Base-by-base conservation (phyloP, 2,888 invertebrate genomes). In the Drosophila paracracens region DNA sequence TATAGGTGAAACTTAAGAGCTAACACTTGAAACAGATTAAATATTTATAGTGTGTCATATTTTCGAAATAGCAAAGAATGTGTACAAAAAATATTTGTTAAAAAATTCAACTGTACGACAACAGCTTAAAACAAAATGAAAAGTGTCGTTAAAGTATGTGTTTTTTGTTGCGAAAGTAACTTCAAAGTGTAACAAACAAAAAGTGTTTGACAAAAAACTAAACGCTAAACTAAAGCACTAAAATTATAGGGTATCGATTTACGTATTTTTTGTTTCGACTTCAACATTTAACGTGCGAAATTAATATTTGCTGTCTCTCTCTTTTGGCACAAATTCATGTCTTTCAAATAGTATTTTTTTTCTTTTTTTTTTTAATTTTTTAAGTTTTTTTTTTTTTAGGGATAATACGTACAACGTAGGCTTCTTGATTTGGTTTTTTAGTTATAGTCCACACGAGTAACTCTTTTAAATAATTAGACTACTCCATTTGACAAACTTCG, bases 321-420 rank as follows among this genome's bases (percentile, higher is more conserved):
- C 74, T 76, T 75, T 85, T 75, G 90, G 89, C 89, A 89, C 83
- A 70, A 71, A 70, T 85, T 88, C 82, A 86, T 86, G 86, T 86
- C 82, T 89, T 69, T 67, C 57, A 69, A 51, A 62, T 27, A 16
- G 40, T 51, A 36, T 46, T 36, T 68, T 53, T 62, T 58, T 58
- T 65, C 25, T 57, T 33, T 33, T 54, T 31, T 40, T 52, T 40
- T n/a, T 29, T 4, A 58, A 60, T 54, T 59, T 35, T 70, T 46
- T 43, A 61, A 33, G 33, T 61, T 31, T 62, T 35, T 27, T 27
- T 58, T 38, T 50, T 62, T 46, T 50, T 57, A 10, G 25, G 61
- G 33, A 25, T 61, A 48, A 83, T 86, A 86, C 85, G 85, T 86
- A 86, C 85, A 86, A 86, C 87, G 85, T 90, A 86, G 81, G 75